Evolutionary conservation across 2,888 invertebrate genomes (phyloP).

Genomic region (Hypomecis atomaria): DNA sequence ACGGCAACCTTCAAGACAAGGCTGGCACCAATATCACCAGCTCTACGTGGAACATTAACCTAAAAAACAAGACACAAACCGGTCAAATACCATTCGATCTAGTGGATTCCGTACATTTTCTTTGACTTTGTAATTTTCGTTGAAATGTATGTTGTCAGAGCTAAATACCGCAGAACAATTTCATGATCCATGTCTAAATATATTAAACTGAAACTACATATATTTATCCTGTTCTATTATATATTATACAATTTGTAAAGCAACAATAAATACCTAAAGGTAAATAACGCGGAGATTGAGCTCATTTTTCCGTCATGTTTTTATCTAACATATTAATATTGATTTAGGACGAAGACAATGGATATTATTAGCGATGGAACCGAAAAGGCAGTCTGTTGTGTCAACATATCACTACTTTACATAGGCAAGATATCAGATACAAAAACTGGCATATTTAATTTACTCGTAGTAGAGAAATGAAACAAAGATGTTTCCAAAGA

Average conservation of each 20-base stretch:
- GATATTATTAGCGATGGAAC: neutral
- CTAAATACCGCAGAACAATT: too few species aligned
- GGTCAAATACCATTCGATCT: slow-evolving; percentile 41
- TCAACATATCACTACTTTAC: neutral
- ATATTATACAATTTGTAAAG: too few species aligned
- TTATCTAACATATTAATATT: slow-evolving; percentile 1
- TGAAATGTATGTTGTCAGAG: neutral
- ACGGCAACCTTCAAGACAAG: slow-evolving; percentile 53
- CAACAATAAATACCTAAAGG: neutral
- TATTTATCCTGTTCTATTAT: too few species aligned
- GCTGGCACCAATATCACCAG: slow-evolving; percentile 51
- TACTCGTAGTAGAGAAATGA: too few species aligned
- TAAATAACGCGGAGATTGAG: neutral
- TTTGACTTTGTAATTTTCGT: slow-evolving; percentile 1
- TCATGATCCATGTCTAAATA: too few species aligned
- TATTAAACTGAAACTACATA: too few species aligned
- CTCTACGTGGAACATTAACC: slow-evolving; percentile 51
- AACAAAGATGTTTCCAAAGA: too few species aligned
- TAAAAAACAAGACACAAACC: slow-evolving; percentile 48
- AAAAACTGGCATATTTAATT: neutral
- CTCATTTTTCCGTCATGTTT: slow-evolving; percentile 1
- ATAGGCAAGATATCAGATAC: neutral
- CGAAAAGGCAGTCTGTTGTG: neutral
- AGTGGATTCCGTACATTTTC: slow-evolving; percentile 21
- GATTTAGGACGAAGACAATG: slow-evolving; percentile 5